A percentile compares a stretch with the other conserved stretches of the same genome.
phyloP scores from a whole-genome alignment of 2,797 vertebrate genomes.

The Rhabdomys pumilio region DNA sequence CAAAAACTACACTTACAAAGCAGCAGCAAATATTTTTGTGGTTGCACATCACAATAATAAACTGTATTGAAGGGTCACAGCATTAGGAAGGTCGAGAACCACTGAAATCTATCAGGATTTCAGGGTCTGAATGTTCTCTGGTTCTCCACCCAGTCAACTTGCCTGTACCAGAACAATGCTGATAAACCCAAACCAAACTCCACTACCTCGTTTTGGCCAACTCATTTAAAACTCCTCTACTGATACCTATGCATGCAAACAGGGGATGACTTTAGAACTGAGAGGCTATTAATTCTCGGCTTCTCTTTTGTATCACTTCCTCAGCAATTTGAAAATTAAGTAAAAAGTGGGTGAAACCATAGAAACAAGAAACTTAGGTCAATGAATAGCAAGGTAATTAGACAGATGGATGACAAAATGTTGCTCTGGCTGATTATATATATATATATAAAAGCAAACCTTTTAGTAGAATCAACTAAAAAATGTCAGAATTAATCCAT shows the following conservation, averaged over 20 bases:
- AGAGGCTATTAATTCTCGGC: not conserved
- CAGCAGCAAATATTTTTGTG: not conserved
- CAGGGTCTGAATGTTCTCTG: not conserved
- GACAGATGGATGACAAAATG: not conserved
- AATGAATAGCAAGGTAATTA: conserved; percentile 1
- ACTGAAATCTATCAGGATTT: not conserved
- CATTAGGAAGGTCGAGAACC: not conserved
- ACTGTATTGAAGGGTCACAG: not conserved
- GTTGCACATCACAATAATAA: not conserved
- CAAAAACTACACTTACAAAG: not conserved
- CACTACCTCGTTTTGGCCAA: conserved; percentile 24
- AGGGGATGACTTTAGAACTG: not conserved
- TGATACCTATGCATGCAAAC: not conserved
- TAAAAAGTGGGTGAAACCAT: not conserved
- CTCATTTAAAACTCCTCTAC: conserved; percentile 35
- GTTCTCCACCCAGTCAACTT: not conserved
- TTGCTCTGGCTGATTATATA: not conserved
- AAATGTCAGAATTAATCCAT: conserved; percentile 3
- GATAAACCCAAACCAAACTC: conserved; percentile 38
- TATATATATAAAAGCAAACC: not conserved
- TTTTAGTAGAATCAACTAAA: conserved; percentile 37
- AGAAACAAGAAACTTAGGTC: not conserved
- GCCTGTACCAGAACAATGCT: not conserved
- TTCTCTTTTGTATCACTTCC: not conserved
- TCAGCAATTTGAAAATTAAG: not conserved